Conservation (phyloP, 2,888 invertebrate species). For the Phalera bucephala region DNA sequence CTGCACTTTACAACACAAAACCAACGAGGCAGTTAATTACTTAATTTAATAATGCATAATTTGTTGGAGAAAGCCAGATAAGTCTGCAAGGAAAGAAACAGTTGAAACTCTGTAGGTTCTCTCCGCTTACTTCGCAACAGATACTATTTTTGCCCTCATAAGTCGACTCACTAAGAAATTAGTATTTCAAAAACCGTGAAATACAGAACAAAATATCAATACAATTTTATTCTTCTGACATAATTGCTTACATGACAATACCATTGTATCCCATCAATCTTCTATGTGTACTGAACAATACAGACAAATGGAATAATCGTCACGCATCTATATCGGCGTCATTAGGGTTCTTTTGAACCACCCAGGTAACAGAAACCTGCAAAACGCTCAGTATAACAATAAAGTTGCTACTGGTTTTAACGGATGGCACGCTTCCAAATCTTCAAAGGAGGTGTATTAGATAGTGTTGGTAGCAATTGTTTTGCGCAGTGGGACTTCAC, state of each 20-base stretch:
- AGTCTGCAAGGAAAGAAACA: no score
- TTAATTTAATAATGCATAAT: no score
- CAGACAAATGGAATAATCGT: slow-evolving; percentile 38
- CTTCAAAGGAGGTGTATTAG: slow-evolving; percentile 38
- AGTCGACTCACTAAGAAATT: no score
- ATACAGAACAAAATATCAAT: no score
- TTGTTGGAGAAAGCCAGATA: no score
- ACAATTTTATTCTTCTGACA: slow-evolving; percentile 6
- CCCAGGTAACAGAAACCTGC: slow-evolving; percentile 26
- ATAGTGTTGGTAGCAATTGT: slow-evolving; percentile 47
- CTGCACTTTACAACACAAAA: no score
- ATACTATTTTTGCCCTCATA: no score
- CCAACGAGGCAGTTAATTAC: no score
- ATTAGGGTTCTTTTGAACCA: slow-evolving; percentile 33
- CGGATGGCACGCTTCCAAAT: slow-evolving; percentile 47
- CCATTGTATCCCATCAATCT: slow-evolving; percentile 23
- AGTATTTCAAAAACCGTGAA: no score
- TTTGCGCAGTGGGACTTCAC: slow-evolving; percentile 46
- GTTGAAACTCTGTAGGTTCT: no score
- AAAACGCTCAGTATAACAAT: slow-evolving; percentile 43
- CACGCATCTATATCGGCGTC: slow-evolving; percentile 49
- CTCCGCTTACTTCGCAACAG: no score
- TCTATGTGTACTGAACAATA: slow-evolving; percentile 23
- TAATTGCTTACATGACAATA: slow-evolving; percentile 20
- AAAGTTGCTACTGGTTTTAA: slow-evolving; percentile 53